These are phyloP conservation scores for Lepus europaeus DNA, from an alignment of 2,113 vertebrate species.

Conservation along the genomic window DNA sequence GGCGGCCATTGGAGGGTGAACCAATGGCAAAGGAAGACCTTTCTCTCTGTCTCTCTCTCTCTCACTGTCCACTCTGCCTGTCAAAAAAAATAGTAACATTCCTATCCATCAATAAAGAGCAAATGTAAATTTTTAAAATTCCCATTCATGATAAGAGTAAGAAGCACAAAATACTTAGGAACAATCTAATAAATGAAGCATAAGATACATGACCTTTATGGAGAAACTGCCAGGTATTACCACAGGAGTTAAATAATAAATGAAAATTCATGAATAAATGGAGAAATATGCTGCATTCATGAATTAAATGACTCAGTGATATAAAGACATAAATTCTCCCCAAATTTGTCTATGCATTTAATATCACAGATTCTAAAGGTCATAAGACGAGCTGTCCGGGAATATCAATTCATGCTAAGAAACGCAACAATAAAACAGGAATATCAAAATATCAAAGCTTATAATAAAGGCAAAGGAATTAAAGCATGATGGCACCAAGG, in stretches of 20 bases:
- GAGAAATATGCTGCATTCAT: not conserved
- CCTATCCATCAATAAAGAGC: not conserved
- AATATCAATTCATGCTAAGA: not conserved
- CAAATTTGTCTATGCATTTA: not conserved
- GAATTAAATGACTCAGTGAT: not conserved
- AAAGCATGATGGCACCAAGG: not conserved
- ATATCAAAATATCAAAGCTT: not conserved
- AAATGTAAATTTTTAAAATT: not conserved
- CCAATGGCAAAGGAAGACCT: no score
- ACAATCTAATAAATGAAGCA: conserved; percentile 5
- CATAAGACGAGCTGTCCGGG: not conserved
- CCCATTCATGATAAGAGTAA: not conserved
- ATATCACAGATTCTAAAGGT: not conserved
- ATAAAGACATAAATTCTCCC: not conserved
- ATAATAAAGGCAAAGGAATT: not conserved
- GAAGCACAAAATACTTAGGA: not conserved
- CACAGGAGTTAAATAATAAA: not conserved
- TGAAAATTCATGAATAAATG: not conserved
- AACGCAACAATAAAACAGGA: not conserved
- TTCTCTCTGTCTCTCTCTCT: no score
- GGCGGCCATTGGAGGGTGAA: no score
- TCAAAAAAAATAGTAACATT: not conserved
- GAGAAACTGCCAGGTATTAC: not conserved
- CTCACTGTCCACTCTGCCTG: no score
- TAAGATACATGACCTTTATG: not conserved